Evolutionary conservation across 2,113 vertebrate genomes (phyloP).

Genomic region (Melanocharis versteri): DNA sequence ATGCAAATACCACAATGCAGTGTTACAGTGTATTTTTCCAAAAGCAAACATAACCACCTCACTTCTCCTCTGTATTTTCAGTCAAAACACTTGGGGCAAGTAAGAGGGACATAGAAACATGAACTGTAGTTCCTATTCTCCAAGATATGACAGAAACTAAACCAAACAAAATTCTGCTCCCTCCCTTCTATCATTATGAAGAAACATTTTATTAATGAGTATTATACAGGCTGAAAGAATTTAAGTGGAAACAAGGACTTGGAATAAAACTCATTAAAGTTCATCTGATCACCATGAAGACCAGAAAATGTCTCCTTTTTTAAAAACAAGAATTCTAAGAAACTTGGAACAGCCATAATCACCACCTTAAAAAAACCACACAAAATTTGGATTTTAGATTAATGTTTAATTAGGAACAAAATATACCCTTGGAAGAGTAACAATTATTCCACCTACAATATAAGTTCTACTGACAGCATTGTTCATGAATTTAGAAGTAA

Average conservation of each 20-base stretch:
- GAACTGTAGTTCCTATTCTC: neutral
- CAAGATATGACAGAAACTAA: neutral
- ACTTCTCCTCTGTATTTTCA: neutral
- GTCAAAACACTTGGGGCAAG: neutral
- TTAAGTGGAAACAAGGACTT: neutral
- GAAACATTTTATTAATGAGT: neutral
- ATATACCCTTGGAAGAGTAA: neutral
- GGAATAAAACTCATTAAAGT: neutral
- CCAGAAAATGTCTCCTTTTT: neutral
- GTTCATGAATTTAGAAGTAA: neutral
- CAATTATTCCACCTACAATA: neutral
- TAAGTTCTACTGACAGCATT: neutral
- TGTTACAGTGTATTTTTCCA: neutral
- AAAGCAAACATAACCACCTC: neutral
- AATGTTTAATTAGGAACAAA: neutral
- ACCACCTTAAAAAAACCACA: neutral
- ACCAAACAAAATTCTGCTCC: neutral
- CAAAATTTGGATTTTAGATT: neutral
- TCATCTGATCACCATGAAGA: neutral
- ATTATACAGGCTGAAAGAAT: neutral
- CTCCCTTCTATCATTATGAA: neutral
- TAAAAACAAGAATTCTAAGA: neutral
- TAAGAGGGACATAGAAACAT: neutral
- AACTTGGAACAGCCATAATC: neutral
- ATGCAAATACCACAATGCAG: neutral